These are phyloP conservation scores for Hylaeus anthracinus DNA, from an alignment of 1,140 invertebrate species.

Conservation along the genomic window DNA sequence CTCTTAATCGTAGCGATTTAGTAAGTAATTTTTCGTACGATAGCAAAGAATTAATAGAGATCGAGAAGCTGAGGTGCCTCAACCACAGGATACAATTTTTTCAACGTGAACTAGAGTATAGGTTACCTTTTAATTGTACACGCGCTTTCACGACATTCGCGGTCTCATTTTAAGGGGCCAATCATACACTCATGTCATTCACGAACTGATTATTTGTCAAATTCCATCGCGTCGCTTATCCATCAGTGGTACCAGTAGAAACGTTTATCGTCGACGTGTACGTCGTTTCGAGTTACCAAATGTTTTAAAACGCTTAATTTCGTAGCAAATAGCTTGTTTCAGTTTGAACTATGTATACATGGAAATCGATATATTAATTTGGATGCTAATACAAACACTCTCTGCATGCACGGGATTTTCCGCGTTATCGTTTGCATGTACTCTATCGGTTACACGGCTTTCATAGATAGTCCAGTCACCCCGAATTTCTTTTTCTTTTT, in stretches of 20 bases:
- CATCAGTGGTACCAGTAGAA: background rate
- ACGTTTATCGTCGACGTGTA: background rate
- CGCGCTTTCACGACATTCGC: background rate
- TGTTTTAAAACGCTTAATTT: background rate
- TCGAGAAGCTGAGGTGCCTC: constrained; percentile 46
- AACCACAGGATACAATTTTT: constrained; percentile 2
- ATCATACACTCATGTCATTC: constrained; percentile 35
- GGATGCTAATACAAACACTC: background rate
- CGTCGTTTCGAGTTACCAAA: background rate
- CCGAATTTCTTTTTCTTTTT: too few species aligned
- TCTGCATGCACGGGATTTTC: constrained; percentile 24
- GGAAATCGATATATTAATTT: background rate
- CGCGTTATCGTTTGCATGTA: constrained; percentile 24
- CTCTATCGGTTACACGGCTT: constrained; percentile 7
- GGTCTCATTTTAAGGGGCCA: background rate
- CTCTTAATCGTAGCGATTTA: constrained; percentile 4
- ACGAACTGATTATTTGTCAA: background rate
- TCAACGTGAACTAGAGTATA: background rate
- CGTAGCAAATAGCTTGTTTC: constrained; percentile 9
- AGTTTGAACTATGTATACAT: background rate
- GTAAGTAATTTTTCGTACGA: background rate
- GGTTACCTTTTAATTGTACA: background rate
- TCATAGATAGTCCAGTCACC: background rate
- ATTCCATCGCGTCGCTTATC: background rate
- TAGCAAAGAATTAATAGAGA: background rate